These are phyloP conservation scores for Boloria selene DNA, from an alignment of 2,888 invertebrate genomes.

Conservation along the genomic window DNA sequence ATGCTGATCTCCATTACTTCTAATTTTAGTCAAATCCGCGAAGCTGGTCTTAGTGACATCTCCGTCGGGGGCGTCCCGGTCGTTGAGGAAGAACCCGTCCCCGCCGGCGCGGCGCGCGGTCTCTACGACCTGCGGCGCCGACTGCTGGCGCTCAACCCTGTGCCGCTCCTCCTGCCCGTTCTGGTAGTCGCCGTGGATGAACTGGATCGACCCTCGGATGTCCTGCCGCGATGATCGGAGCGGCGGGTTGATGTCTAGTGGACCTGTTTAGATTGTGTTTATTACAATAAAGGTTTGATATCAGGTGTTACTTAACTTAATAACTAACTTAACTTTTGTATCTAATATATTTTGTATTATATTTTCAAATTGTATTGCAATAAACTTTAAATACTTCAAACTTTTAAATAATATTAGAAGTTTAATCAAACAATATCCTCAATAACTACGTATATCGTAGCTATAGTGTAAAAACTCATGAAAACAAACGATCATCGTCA, in stretches of 20 bases:
- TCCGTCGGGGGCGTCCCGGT: conserved; percentile 83
- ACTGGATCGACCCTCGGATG: conserved; percentile 86
- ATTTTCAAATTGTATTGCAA: too few species aligned
- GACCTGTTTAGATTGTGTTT: conserved; percentile 53
- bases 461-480: too few species aligned
- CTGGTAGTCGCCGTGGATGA: conserved; percentile 84
- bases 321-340: not conserved
- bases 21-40: conserved; percentile 85
- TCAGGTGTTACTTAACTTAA: not conserved
- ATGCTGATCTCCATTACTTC: conserved; percentile 76
- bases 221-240: conserved; percentile 89
- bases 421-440: too few species aligned
- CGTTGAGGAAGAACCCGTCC: conserved; percentile 75
- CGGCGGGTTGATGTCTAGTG: conserved; percentile 85
- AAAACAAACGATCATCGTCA: too few species aligned
- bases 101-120: conserved; percentile 63
- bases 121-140: conserved; percentile 67
- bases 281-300: not conserved
- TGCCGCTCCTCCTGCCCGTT: conserved; percentile 66
- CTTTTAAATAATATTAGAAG: too few species aligned
- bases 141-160: conserved; percentile 83
- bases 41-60: conserved; percentile 85
- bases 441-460: too few species aligned
- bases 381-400: too few species aligned
- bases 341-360: too few species aligned